phyloP scores from a whole-genome alignment of 2,797 vertebrate species.

The Lindbergichthys nudifrons region DNA sequence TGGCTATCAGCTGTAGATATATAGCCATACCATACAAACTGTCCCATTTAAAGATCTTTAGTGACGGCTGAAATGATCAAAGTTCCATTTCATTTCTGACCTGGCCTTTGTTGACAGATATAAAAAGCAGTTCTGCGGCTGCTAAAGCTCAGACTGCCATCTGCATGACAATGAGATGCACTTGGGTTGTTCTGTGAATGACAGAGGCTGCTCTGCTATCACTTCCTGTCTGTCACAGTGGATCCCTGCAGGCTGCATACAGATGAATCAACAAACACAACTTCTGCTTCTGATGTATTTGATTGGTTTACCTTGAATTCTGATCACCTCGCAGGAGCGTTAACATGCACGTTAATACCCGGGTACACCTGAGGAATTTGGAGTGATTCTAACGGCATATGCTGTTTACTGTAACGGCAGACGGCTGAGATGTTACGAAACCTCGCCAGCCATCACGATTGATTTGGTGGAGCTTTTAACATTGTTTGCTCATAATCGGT shows the following conservation, averaged over 20 bases:
- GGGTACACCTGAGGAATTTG: background rate
- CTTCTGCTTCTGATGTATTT: constrained; percentile 18
- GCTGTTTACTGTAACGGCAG: background rate
- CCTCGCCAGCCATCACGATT: background rate
- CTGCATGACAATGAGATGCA: constrained; percentile 63
- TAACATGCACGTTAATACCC: constrained; percentile 12
- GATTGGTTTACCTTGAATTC: constrained; percentile 20
- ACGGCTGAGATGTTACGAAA: background rate
- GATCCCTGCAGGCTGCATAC: constrained; percentile 42
- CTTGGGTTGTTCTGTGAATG: constrained; percentile 49
- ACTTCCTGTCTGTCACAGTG: constrained; percentile 44
- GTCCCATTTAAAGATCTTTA: background rate
- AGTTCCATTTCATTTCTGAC: background rate
- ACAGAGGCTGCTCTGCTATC: constrained; percentile 49
- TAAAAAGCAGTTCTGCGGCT: constrained; percentile 26
- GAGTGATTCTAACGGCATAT: constrained; percentile 1
- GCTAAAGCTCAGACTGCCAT: constrained; percentile 45
- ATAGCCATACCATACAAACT: background rate
- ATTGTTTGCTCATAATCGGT: constrained; percentile 24
- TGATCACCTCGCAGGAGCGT: constrained; percentile 16
- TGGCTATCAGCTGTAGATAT: background rate
- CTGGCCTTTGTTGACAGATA: constrained; percentile 15
- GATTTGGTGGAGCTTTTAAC: constrained; percentile 20
- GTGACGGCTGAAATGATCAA: background rate
- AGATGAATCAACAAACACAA: constrained; percentile 27